Base-by-base conservation (phyloP, 1,140 invertebrate species). In the Tachypleus tridentatus region DNA sequence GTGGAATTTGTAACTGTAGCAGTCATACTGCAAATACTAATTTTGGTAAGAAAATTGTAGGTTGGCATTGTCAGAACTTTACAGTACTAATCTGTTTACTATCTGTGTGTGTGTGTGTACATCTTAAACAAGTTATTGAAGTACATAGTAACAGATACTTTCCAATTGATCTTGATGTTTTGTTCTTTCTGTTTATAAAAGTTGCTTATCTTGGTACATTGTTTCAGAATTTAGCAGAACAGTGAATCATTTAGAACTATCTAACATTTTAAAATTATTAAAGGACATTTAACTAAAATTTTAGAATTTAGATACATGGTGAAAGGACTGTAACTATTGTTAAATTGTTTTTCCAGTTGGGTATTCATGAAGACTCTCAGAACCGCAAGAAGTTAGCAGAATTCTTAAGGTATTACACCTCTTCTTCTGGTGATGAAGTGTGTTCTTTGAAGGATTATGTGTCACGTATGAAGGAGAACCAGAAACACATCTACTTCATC, bases 401-500 rank as follows among this genome's bases (percentile, higher is more conserved):
- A 68, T 83, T 96, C 63, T 80, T 98, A 8, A 85, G 95, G 69
- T 99, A 91, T 81, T 83, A 93, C 78, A 95, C 95, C 9, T 96
- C 92, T 0, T 86, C 90, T 8, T 94, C 91, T 71, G 94, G 93
- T 51, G 96, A 98, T 75, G 96, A 98, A 72, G 80, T 82, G 65
- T 90, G 87, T 79, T 93, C 92, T 3, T 78, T 99, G 47, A 92
- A 95, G 74, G 97, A 99, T 51, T 99, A 99, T 75, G 91, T 97
- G 7, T 88, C 87, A 11, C 84, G 97, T 69, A 98, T 99, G 93
- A 98, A 98, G 83, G 89, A 94, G 70, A 96, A 87, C 79, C 97
- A 99, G 79, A 97, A 97, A 74, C 86, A 89, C 79, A 96, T 99
- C 73, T 99, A 98, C 80, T 98, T 90, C 82, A 98, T 99, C 77